phyloP scores from a whole-genome alignment of 1,140 invertebrate species.

The Andrena cerasifolii region DNA sequence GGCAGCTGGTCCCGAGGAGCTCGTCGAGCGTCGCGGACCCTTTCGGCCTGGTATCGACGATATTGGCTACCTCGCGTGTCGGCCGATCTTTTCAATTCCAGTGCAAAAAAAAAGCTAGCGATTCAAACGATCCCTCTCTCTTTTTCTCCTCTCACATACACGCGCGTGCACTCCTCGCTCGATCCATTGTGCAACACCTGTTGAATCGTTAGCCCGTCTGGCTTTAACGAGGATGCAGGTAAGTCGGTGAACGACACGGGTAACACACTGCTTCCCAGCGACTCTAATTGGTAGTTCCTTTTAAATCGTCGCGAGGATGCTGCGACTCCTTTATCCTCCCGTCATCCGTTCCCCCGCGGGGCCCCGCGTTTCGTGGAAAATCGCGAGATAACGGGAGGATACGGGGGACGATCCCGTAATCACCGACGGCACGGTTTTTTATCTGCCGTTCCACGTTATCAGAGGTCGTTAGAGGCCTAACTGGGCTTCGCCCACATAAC shows the following conservation, averaged over 20 bases:
- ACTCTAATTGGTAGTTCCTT: slow-evolving; percentile 46
- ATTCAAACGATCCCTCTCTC: not conserved
- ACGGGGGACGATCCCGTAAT: not conserved
- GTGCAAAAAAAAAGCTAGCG: slow-evolving; percentile 45
- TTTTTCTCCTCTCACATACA: not conserved
- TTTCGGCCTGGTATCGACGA: slow-evolving; percentile 32
- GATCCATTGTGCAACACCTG: slow-evolving; percentile 67
- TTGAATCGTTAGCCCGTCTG: slow-evolving; percentile 69
- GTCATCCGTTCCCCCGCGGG: too few species aligned
- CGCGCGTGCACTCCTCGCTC: slow-evolving; percentile 9
- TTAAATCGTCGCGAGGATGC: not conserved
- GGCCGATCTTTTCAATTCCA: slow-evolving; percentile 26
- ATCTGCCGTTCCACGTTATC: slow-evolving; percentile 27
- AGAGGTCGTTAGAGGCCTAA: not conserved
- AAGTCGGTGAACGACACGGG: slow-evolving; percentile 65
- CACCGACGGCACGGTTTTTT: not conserved
- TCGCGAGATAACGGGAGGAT: not conserved
- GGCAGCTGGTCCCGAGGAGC: not conserved
- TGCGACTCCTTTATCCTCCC: too few species aligned
- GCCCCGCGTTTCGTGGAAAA: too few species aligned
- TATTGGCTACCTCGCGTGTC: slow-evolving; percentile 12
- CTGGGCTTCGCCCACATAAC: slow-evolving; percentile 28
- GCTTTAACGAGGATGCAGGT: slow-evolving; percentile 68
- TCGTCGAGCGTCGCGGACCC: slow-evolving; percentile 1
- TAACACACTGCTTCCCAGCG: slow-evolving; percentile 14